Conservation (phyloP, 2,113 vertebrate species). For the Cacatua alba region DNA sequence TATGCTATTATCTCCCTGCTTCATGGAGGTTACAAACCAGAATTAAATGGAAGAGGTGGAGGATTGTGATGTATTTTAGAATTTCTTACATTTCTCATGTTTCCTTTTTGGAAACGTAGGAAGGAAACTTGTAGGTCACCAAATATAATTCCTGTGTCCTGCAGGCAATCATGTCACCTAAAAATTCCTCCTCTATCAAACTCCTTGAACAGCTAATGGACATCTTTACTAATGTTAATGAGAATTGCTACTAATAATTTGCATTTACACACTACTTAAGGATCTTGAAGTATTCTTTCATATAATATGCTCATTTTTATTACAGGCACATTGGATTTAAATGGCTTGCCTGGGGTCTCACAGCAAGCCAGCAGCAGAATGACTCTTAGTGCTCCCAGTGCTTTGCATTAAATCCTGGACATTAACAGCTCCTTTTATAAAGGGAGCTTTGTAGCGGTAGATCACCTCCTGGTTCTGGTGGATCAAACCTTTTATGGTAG, state of each 20-base stretch:
- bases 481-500: constrained; percentile 7
- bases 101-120: background rate
- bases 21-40: background rate
- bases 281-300: constrained; percentile 52
- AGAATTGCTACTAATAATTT: constrained; percentile 41
- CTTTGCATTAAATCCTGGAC: constrained; percentile 35
- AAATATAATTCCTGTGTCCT: background rate
- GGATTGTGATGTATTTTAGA: background rate
- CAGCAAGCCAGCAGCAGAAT: constrained; percentile 37
- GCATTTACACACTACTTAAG: constrained; percentile 51
- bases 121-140: background rate
- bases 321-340: constrained; percentile 37
- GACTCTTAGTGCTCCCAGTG: constrained; percentile 5
- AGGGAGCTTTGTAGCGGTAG: background rate
- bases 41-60: background rate
- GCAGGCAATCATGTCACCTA: background rate
- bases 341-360: constrained; percentile 51
- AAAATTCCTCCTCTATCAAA: background rate
- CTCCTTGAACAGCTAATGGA: constrained; percentile 8
- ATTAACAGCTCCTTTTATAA: constrained; percentile 21
- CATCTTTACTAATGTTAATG: constrained; percentile 30
- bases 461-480: constrained; percentile 21
- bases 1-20: background rate
- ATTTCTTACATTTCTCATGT: background rate
- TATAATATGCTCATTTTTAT: constrained; percentile 52